A percentile compares a stretch with the other conserved stretches of the same genome.
These are phyloP conservation scores for Dicyrtoma fusca DNA, from an alignment of 2,888 invertebrate genomes.

Conservation along the genomic window DNA sequence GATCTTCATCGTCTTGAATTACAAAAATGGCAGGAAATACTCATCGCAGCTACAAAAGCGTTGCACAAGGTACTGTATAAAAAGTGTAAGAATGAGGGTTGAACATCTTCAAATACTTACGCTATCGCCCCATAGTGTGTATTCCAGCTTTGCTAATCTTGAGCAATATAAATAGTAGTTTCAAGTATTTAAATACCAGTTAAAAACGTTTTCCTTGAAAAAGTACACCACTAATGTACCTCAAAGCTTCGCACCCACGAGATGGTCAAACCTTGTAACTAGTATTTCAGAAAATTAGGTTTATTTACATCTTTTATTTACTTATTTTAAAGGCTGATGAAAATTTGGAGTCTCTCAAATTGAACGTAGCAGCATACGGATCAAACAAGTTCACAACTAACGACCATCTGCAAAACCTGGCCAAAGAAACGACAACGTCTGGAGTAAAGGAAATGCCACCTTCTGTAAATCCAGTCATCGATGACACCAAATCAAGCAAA, in stretches of 20 bases:
- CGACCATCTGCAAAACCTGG: conserved; percentile 27
- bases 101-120: too few species aligned
- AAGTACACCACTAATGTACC: too few species aligned
- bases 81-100: too few species aligned
- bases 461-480: conserved; percentile 15
- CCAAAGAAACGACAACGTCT: neutral
- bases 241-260: too few species aligned
- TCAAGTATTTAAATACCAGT: too few species aligned
- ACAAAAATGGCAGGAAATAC: conserved; percentile 73
- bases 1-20: conserved; percentile 78
- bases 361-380: conserved; percentile 46
- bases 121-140: too few species aligned
- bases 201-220: too few species aligned
- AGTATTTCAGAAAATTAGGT: too few species aligned
- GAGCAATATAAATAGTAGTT: too few species aligned
- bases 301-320: neutral
- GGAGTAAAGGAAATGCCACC: neutral
- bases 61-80: conserved; percentile 58
- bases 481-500: neutral
- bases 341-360: conserved; percentile 53
- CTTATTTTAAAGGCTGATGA: conserved; percentile 53
- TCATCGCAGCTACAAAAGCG: conserved; percentile 59
- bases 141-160: too few species aligned
- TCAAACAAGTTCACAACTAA: conserved; percentile 36
- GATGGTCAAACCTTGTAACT: too few species aligned